phyloP scores from a whole-genome alignment of 2,888 invertebrate species.

The Phyto melanocephala region DNA sequence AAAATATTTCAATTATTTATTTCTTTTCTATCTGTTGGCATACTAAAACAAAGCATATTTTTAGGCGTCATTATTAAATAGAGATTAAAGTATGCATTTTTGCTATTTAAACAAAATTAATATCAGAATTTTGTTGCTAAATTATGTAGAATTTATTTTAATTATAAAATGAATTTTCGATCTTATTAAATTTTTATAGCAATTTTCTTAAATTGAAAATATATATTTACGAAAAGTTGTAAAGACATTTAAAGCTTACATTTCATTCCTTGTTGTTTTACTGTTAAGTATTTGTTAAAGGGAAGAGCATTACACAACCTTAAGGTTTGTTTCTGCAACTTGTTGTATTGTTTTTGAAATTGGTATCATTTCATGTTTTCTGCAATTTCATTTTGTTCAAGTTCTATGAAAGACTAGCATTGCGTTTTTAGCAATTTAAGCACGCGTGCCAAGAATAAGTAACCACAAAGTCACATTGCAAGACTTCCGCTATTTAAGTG shows the following conservation, averaged over 20 bases:
- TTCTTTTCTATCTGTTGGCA: not conserved
- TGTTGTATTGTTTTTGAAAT: constrained; percentile 35
- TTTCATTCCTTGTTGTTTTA: not conserved
- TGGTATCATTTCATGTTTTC: constrained; percentile 21
- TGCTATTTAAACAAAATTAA: not conserved
- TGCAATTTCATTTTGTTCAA: constrained; percentile 17
- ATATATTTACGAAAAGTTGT: not conserved
- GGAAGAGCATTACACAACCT: constrained; percentile 10
- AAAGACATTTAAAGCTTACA: not conserved
- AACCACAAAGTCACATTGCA: constrained; percentile 47
- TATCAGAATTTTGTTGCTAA: too few relatives aligned
- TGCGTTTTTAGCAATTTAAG: constrained; percentile 42
- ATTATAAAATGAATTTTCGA: not conserved
- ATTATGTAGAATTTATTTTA: not conserved
- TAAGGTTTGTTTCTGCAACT: constrained; percentile 20
- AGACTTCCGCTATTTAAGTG: constrained; percentile 41
- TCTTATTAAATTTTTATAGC: not conserved
- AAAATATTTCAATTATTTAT: constrained; percentile 34
- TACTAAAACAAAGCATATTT: constrained; percentile 32
- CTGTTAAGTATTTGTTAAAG: not conserved
- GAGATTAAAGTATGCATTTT: not conserved
- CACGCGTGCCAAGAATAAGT: constrained; percentile 50
- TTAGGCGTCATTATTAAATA: constrained; percentile 31
- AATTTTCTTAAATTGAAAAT: not conserved
- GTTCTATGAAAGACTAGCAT: not conserved